Evolutionary conservation across 2,797 vertebrate genomes (phyloP).

Genomic region (Pseudochirops cupreus): DNA sequence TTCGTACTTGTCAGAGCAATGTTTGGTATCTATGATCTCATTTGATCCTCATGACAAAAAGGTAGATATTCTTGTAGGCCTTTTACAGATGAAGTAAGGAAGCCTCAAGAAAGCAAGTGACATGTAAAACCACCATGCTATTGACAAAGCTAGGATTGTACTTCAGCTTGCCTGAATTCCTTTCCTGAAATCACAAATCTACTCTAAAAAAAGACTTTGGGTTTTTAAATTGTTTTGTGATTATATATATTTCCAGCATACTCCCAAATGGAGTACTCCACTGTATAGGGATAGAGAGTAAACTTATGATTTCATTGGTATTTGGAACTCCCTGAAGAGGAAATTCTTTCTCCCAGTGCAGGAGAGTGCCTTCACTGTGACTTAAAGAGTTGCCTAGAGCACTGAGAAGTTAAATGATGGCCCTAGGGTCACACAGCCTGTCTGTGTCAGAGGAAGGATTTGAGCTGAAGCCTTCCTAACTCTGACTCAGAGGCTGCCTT

Average conservation of each 20-base stretch:
- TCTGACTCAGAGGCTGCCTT: background rate
- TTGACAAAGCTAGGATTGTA: background rate
- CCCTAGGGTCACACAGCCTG: background rate
- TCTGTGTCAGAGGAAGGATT: background rate
- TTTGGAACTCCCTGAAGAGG: background rate
- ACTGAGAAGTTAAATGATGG: background rate
- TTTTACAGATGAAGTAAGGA: background rate
- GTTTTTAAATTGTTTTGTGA: background rate
- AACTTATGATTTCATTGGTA: background rate
- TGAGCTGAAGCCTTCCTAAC: background rate
- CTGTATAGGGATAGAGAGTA: background rate
- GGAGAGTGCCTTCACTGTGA: background rate
- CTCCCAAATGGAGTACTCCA: background rate
- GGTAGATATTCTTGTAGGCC: background rate
- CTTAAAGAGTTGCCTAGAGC: background rate
- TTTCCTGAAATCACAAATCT: background rate
- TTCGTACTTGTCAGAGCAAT: slow-evolving; percentile 48
- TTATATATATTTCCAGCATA: background rate
- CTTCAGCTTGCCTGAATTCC: background rate
- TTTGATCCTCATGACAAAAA: background rate
- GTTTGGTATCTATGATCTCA: slow-evolving; percentile 35
- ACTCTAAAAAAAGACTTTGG: background rate
- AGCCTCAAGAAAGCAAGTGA: background rate
- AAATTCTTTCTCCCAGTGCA: background rate
- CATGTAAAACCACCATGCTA: background rate